Evolutionary conservation across 2,797 vertebrate genomes (phyloP), one percentile per base, ranked within the genome.

Genomic region (Eulemur rubriventer): DNA sequence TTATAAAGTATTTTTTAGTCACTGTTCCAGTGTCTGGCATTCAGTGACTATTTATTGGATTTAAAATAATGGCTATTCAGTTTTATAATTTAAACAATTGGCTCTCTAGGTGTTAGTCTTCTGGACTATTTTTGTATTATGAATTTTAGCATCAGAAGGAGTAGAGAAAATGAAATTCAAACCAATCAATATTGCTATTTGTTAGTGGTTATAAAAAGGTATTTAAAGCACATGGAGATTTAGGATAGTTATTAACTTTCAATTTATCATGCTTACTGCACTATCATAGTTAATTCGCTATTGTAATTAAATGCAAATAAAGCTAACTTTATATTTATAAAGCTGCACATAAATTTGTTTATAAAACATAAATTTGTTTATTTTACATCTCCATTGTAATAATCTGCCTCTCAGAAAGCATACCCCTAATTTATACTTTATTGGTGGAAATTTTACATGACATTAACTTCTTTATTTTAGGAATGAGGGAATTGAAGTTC

Each of bases 401-500:
- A 76, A 38, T 94, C 38, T 96, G 33, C 35, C 48, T 94, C 41
- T 95, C 81, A 79, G 75, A 89, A 94, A 93, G 94, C 24, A 85
- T 70, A 69, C 9, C 33, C 6, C 73, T 89, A 14, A 70, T 80
- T 30, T 81, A 50, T 86, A 38, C 88, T 35, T 52, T 57, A 33
- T 65, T 75, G 65, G 35, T 96, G 33, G 59, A 85, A 83, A 83
- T 89, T 70, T 55, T 76, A 3, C 82, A 13, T 83, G 69, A 85
- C 30, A 11, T 94, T 96, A 97, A 92, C 82, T 97, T 98, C 83
- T 95, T 95, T 90, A 85, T 97, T 70, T 22, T 97, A 99, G 99
- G 98, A 99, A 98, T 0, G 99, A 99, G 97, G 99, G 98, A 46
- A 99, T 99, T 35, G 99, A 99, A 61, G 99, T 99, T 20, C 99